Percentiles rank a stretch among this genome's conserved stretches.
phyloP scores from a whole-genome alignment of 2,888 invertebrate species.

The Melitaea athalia region DNA sequence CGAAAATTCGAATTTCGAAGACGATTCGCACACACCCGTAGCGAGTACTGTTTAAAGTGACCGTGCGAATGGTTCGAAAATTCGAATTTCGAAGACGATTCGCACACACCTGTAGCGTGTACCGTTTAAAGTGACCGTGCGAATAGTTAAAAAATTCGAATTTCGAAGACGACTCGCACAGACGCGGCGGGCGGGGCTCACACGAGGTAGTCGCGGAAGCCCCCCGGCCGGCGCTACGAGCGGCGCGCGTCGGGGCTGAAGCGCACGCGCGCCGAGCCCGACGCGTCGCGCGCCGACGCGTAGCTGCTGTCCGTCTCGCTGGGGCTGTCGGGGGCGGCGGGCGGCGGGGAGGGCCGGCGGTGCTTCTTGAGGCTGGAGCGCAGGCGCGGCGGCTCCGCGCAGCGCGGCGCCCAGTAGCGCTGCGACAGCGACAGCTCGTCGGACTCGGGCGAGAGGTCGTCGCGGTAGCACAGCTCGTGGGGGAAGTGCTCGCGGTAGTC shows the following conservation, averaged over 20 bases:
- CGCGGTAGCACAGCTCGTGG: slow-evolving; percentile 57
- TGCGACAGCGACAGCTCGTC: slow-evolving; percentile 65
- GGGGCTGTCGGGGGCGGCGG: slow-evolving; percentile 90
- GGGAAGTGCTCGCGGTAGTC: slow-evolving; percentile 78
- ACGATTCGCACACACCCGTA: too few relatives aligned
- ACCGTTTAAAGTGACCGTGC: too few relatives aligned
- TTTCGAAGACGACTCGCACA: too few relatives aligned
- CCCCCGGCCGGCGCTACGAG: slow-evolving; percentile 77
- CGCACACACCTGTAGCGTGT: too few relatives aligned
- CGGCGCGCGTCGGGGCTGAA: slow-evolving; percentile 88
- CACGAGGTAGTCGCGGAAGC: slow-evolving; percentile 79
- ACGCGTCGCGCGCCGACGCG: slow-evolving; percentile 90
- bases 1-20: too few relatives aligned
- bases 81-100: too few relatives aligned
- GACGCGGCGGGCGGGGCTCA: slow-evolving; percentile 46
- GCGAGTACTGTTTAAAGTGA: too few relatives aligned
- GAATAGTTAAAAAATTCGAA: too few relatives aligned
- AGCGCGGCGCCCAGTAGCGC: slow-evolving; percentile 51
- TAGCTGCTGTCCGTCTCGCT: slow-evolving; percentile 93
- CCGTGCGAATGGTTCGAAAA: too few relatives aligned
- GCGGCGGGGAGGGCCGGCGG: slow-evolving; percentile 71
- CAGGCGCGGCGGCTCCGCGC: slow-evolving; percentile 87
- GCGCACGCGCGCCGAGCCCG: slow-evolving; percentile 87
- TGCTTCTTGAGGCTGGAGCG: slow-evolving; percentile 91
- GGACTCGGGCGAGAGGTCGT: slow-evolving; percentile 47